phyloP scores from a whole-genome alignment of 1,140 invertebrate species.

The Hycleus cichorii region DNA sequence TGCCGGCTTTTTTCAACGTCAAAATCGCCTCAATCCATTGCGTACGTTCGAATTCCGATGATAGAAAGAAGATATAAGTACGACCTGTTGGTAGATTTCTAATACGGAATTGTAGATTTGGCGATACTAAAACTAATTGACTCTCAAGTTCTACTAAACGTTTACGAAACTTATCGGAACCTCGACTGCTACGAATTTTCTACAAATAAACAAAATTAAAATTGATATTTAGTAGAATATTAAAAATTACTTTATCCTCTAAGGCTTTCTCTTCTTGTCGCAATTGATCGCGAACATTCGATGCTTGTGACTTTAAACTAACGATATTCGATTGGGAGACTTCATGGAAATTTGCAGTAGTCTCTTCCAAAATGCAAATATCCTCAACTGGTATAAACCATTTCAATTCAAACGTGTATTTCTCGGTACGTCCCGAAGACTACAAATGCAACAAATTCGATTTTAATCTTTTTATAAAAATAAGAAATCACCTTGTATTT shows the following conservation, averaged over 20 bases:
- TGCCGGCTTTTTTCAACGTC: conserved; percentile 55
- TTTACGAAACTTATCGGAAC: conserved; percentile 79
- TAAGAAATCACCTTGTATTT: conserved; percentile 70
- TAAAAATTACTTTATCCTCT: conserved; percentile 48
- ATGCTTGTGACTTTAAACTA: conserved; percentile 74
- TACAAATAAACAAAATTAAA: conserved; percentile 31
- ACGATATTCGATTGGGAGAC: conserved; percentile 75
- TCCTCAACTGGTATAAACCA: conserved; percentile 85
- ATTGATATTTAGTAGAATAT: neutral
- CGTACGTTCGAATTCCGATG: conserved; percentile 86
- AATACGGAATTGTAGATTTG: conserved; percentile 76
- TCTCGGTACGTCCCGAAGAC: conserved; percentile 68
- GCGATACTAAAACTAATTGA: conserved; percentile 80
- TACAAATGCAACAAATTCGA: conserved; percentile 32
- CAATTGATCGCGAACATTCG: conserved; percentile 77
- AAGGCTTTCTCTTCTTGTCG: conserved; percentile 61
- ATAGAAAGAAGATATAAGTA: conserved; percentile 80
- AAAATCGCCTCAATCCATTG: conserved; percentile 90
- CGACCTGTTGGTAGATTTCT: conserved; percentile 58
- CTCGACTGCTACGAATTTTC: conserved; percentile 55
- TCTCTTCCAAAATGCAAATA: conserved; percentile 62
- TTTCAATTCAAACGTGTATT: conserved; percentile 86
- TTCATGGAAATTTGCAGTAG: conserved; percentile 58
- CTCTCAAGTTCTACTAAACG: conserved; percentile 83
- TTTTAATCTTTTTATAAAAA: too few relatives aligned